Evolutionary conservation across 2,888 invertebrate genomes (phyloP).

Genomic region (Cheiracanthium punctorium): DNA sequence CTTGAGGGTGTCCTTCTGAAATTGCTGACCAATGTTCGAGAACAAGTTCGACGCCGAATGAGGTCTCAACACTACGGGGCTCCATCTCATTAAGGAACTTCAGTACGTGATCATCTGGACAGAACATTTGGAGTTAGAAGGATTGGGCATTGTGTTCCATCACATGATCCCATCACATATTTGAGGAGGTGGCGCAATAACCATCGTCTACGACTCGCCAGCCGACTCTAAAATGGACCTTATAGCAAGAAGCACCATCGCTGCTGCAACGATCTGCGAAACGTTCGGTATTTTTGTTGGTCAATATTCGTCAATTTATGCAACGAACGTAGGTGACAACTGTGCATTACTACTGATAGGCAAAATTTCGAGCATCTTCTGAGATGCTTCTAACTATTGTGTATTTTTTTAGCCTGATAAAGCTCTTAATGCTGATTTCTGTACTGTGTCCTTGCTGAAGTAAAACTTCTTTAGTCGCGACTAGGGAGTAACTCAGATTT

Average conservation of each 20-base stretch:
- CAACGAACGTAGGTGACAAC: background rate
- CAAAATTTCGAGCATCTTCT: background rate
- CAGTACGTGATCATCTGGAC: background rate
- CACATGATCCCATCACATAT: background rate
- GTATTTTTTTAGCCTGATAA: background rate
- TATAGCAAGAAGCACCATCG: background rate
- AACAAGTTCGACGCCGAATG: background rate
- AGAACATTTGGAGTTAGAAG: background rate
- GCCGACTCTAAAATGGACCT: background rate
- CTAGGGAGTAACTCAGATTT: no score
- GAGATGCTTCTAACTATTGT: background rate
- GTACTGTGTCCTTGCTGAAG: no score
- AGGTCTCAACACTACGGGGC: conserved; percentile 13
- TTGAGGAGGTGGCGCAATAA: background rate
- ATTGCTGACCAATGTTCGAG: conserved; percentile 4
- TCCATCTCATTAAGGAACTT: background rate
- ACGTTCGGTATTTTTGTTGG: background rate
- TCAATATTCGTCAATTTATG: background rate
- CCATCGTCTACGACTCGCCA: background rate
- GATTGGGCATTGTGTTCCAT: background rate
- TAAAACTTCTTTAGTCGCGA: no score
- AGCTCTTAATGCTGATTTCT: background rate
- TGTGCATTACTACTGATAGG: background rate
- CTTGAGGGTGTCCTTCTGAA: background rate
- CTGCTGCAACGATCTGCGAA: background rate